Conservation (phyloP, 1,140 invertebrate genomes). For the Drosophila melanogaster region Release_6_plus_ISO1_MT NC_004354.4:10615501-10616000, state of each 20-base stretch:
- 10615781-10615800: constrained; percentile 7
- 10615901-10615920: constrained; percentile 80
- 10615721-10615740: constrained; percentile 19
- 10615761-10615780: not conserved
- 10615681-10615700: constrained; percentile 81
- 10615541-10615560: not conserved
- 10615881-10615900: constrained; percentile 76
- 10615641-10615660: constrained; percentile 50
- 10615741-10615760: constrained; percentile 39
- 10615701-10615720: constrained; percentile 62
- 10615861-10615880: not conserved
- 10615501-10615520: not conserved
- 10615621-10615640: constrained; percentile 6
- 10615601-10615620: constrained; percentile 71
- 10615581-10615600: constrained; percentile 51
- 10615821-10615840: not conserved
- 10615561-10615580: constrained; percentile 14
- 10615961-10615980: not conserved
- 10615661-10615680: constrained; percentile 55
- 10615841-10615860: not conserved
- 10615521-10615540: not conserved
- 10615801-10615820: constrained; percentile 4
- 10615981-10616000: not conserved
- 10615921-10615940: constrained; percentile 79
- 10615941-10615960: constrained; percentile 17